A percentile compares a stretch with the other conserved stretches of the same genome.
phyloP scores from a whole-genome alignment of 1,140 invertebrate species.

The Drosophila chauvacae region DNA sequence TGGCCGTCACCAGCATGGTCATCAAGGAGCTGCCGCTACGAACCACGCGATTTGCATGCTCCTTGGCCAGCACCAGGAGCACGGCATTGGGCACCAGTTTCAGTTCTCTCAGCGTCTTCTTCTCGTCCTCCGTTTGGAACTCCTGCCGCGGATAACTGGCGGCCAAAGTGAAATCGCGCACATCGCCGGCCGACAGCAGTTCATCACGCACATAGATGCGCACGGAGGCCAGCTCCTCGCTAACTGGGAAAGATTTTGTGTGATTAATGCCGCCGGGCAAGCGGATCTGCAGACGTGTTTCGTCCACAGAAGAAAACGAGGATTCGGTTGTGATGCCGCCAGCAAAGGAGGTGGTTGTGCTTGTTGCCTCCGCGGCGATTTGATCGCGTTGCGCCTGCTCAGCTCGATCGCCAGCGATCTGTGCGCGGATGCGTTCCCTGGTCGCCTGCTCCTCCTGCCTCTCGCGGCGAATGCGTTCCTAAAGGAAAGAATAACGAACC shows the following conservation, averaged over 20 bases:
- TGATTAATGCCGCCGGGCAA: constrained; percentile 89
- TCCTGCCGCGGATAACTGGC: constrained; percentile 92
- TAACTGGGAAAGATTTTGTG: constrained; percentile 82
- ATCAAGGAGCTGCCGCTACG: constrained; percentile 59
- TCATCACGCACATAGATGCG: constrained; percentile 71
- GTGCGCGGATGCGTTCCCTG: constrained; percentile 88
- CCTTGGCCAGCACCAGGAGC: constrained; percentile 86
- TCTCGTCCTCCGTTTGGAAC: constrained; percentile 88
- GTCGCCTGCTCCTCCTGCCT: constrained; percentile 87
- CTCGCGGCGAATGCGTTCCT: constrained; percentile 85
- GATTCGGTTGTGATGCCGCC: constrained; percentile 9
- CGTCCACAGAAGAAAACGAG: constrained; percentile 84
- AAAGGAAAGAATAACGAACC: neutral
- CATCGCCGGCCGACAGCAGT: constrained; percentile 69
- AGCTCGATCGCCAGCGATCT: constrained; percentile 90
- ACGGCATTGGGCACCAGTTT: constrained; percentile 92
- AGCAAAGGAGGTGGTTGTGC: constrained; percentile 83
- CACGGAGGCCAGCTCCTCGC: constrained; percentile 83
- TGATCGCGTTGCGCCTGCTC: constrained; percentile 68
- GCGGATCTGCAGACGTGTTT: constrained; percentile 93
- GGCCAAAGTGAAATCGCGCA: constrained; percentile 88
- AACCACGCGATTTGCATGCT: constrained; percentile 51
- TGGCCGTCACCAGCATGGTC: constrained; percentile 70
- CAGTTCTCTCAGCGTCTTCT: constrained; percentile 88
- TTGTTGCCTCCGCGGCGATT: constrained; percentile 6